Percentiles rank a stretch among this genome's conserved stretches.
These are phyloP conservation scores for Sphenodon punctatus DNA, from an alignment of 2,797 vertebrate species.

Conservation along the genomic window DNA sequence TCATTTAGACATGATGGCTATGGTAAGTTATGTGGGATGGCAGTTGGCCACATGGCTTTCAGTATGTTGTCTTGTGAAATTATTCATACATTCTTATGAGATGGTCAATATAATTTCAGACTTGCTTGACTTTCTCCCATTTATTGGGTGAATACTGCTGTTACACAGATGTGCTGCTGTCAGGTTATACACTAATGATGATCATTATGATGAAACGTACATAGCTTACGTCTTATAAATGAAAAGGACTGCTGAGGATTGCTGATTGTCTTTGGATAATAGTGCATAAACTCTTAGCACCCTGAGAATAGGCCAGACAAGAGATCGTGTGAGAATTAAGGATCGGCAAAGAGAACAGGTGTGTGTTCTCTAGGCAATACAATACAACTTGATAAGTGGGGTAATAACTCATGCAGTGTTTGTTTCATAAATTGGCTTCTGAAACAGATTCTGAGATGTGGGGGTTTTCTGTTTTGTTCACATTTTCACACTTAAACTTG, in stretches of 20 bases:
- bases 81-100: background rate
- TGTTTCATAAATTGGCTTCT: background rate
- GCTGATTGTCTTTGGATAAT: background rate
- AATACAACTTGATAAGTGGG: background rate
- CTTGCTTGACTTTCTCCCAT: background rate
- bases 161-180: background rate
- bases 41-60: constrained; percentile 2
- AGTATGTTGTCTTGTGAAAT: background rate
- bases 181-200: background rate
- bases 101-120: background rate
- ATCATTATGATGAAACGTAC: background rate
- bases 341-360: no score
- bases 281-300: background rate
- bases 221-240: no score
- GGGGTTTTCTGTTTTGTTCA: background rate
- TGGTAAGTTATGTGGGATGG: constrained; percentile 79
- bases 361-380: background rate
- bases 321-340: no score
- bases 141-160: no score
- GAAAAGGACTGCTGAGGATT: no score
- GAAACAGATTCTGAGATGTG: background rate
- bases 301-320: background rate
- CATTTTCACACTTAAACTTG: no score
- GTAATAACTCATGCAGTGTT: background rate
- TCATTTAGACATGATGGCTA: constrained; percentile 94